Evolutionary conservation across 1,140 invertebrate species (phyloP), one percentile per base, ranked within the genome.

Genomic region (Aradophagus sp.): DNA sequence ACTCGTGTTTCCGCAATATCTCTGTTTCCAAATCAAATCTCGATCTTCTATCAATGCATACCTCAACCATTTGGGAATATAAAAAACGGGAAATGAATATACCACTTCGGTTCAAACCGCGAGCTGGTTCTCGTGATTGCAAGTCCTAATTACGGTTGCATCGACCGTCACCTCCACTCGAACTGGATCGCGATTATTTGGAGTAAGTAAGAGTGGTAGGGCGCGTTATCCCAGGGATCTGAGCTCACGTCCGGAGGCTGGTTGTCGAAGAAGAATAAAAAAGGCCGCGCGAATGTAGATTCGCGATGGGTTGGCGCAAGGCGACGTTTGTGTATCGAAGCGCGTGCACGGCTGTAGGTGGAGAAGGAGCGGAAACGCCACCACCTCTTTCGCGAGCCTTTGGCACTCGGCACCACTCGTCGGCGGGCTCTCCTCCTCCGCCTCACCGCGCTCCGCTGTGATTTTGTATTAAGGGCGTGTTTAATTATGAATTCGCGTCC

Each of bases 381-480:
- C 70, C 63, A 70, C 66, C 70, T 68, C 63, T 68, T 68, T 58
- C 56, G 56, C 55, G 55, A 65, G 58, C 36, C 48, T 59, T 69
- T 44, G 70, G 63, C 55, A 58, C 47, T 47, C 39, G 35, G 52
- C 48, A 20, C 55, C 45, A 52, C 62, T 67, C 69, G 69, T 62
- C 69, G 69, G 58, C 69, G 56, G 56, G 59, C 61, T 63, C 63
- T 71, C 66, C 68, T 63, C 63, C 73, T 71, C 52, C 68, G 47
- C 66, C 65, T 74, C 76, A 66, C 6, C 76, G 75, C 76, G 70
- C 79, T 69, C 78, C 78, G 83, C 81, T 84, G 84, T 86, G 84
- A 86, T 86, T 86, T 84, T 83, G 83, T 84, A 85, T 84, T 84
- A 86, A 85, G 84, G 84, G 84, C 84, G 83, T 84, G 84, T 85